Evolutionary conservation across 2,797 vertebrate genomes (phyloP), one percentile per base, ranked within the genome.

Genomic region (Chelidonichthys spinosus): DNA sequence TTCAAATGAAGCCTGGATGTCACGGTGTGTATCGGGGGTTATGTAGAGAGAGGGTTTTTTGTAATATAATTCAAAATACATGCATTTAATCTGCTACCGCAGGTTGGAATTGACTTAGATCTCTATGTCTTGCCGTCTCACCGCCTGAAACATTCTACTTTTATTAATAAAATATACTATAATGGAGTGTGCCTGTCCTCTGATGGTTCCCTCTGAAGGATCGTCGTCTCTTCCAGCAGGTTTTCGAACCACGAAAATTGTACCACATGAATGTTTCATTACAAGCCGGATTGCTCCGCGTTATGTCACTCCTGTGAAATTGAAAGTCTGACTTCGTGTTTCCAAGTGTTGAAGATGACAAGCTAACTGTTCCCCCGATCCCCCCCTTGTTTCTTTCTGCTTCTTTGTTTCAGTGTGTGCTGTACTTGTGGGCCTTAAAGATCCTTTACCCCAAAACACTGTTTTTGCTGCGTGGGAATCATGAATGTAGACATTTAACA

Each of bases 401-500:
- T 81, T 77, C 46, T 89, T 50, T 82, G 54, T 89, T 91, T 71
- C 92, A 93, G 92, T 93, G 92, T 90, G 92, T 92, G 87, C 92
- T 92, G 62, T 92, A 90, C 88, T 89, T 93, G 89, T 93, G 92
- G 92, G 92, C 92, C 89, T 90, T 93, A 89, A 93, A 93, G 92
- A 92, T 93, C 90, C 92, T 93, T 85, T 93, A 93, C 92, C 97
- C 98, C 87, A 99, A 97, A 97, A 99, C 98, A 95, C 96, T 99
- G 95, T 99, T 99, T 96, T 96, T 99, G 96, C 97, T 99, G 90
- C 97, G 98, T 92, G 98, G 98, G 95, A 99, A 99, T 92, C 98
- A 99, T 94, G 97, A 99, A 98, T 99, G 98, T 97, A 97, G 98
- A 98, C 98, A 99, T 95, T 96, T 99, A 96, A 99, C 98, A 95